Percentiles rank a stretch among this genome's conserved stretches.
phyloP scores from a whole-genome alignment of 2,113 vertebrate genomes.

The Callipepla squamata region DNA sequence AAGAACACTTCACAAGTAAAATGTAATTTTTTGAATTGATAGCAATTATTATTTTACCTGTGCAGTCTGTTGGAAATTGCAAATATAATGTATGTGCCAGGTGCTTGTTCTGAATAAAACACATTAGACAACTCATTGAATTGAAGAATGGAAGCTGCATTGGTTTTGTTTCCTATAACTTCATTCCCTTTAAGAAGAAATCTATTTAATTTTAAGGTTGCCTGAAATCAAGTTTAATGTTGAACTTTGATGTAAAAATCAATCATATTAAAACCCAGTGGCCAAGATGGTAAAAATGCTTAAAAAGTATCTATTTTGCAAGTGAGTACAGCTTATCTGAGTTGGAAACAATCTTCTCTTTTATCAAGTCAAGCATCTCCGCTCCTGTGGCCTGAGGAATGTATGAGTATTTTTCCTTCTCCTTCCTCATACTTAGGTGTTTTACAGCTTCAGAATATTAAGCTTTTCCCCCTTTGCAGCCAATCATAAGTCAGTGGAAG shows the following conservation, averaged over 20 bases:
- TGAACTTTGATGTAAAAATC: constrained; percentile 3
- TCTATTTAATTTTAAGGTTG: neutral
- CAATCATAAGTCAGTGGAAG: neutral
- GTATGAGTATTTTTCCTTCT: neutral
- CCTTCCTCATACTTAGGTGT: neutral
- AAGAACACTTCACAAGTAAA: neutral
- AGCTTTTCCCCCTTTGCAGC: rapidly evolving
- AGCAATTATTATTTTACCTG: neutral
- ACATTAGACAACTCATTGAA: neutral
- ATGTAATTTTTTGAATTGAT: neutral
- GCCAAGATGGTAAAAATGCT: neutral
- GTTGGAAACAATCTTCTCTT: neutral
- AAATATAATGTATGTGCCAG: neutral
- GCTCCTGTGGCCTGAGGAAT: neutral
- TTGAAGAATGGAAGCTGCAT: neutral
- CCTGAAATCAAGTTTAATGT: neutral
- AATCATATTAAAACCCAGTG: neutral
- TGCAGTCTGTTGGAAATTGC: neutral
- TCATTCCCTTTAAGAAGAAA: neutral
- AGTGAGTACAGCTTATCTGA: neutral
- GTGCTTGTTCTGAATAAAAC: neutral
- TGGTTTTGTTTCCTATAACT: neutral
- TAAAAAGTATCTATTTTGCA: neutral
- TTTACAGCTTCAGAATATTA: neutral
- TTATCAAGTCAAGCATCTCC: neutral